Evolutionary conservation across 2,113 vertebrate species (phyloP), one percentile per base, ranked within the genome.

Genomic region (Bombycilla garrulus): DNA sequence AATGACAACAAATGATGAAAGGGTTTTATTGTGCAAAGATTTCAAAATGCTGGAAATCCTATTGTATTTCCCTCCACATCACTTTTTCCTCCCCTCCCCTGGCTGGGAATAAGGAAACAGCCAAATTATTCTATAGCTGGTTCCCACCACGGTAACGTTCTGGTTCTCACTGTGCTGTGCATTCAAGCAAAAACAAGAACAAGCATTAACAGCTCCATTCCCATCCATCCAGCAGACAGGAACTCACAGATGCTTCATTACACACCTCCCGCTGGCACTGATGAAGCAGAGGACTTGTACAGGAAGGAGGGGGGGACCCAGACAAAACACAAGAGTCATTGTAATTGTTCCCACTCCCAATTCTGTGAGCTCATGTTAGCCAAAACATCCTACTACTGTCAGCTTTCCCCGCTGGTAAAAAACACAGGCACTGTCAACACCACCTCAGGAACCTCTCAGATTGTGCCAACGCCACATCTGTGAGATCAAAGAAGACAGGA

Each of bases 191-290:
- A 89, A 94, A 87, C 66, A 92, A 94, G 81, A 96, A 86, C 85
- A 92, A 94, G 90, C 81, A 86, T 74, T 92, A 65, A 79, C 58
- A 88, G 79, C 80, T 94, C 92, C 79, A 88, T 88, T 96, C 90
- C 94, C 96, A 97, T 65, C 90, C 89, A 73, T 96, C 92, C 82
- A 45, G 35, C 20, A 85, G 88, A 86, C 81, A 82, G 83, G 73
- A 93, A 90, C 87, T 94, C 67, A 93, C 66, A 92, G 95, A 94
- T 69, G 76, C 96, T 96, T 96, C 94, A 96, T 95, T 96, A 91
- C 86, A 90, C 91, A 93, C 79, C 95, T 95, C 93, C 95, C 4
- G 50, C 84, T 88, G 88, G 81, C 95, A 91, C 80, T 86, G 89
- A 93, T 96, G 93, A 97, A 94, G 65, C 66, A 81, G 70, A 97